phyloP scores from a whole-genome alignment of 2,888 invertebrate genomes.

The Salpingus planirostris region DNA sequence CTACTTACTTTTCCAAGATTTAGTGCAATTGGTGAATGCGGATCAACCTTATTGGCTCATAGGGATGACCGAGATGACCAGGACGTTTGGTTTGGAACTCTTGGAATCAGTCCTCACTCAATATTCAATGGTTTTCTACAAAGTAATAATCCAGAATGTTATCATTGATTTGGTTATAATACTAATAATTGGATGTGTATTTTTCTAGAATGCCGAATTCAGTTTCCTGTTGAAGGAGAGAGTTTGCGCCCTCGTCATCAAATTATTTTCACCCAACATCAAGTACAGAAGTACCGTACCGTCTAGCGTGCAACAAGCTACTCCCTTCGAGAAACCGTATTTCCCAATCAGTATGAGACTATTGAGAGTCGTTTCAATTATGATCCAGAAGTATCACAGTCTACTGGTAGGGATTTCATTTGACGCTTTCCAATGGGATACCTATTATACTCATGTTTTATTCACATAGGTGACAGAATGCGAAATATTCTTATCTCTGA shows the following conservation, averaged over 20 bases:
- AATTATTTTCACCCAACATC: constrained; percentile 97
- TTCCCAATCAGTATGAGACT: constrained; percentile 96
- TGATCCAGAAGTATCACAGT: constrained; percentile 88
- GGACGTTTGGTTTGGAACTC: constrained; percentile 92
- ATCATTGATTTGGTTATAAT: no score
- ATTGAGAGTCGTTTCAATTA: constrained; percentile 81
- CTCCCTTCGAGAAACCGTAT: constrained; percentile 79
- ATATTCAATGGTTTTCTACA: constrained; percentile 76
- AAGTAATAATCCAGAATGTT: no score
- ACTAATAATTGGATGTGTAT: no score
- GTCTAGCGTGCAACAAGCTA: constrained; percentile 52
- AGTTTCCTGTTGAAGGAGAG: constrained; percentile 90
- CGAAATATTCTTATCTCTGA: constrained; percentile 93
- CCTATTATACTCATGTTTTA: no score
- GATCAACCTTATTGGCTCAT: constrained; percentile 93
- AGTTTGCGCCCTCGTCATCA: constrained; percentile 96
- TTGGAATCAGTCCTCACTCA: constrained; percentile 87
- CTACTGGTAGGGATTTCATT: constrained; percentile 66
- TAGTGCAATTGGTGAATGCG: constrained; percentile 92
- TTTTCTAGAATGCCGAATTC: constrained; percentile 81
- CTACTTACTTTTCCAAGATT: constrained; percentile 92
- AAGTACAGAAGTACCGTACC: constrained; percentile 66
- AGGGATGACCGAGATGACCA: constrained; percentile 94
- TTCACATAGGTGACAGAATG: constrained; percentile 91
- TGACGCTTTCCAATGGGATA: no score